Conservation (phyloP, 2,797 vertebrate genomes). For the Artibeus jamaicensis region DNA sequence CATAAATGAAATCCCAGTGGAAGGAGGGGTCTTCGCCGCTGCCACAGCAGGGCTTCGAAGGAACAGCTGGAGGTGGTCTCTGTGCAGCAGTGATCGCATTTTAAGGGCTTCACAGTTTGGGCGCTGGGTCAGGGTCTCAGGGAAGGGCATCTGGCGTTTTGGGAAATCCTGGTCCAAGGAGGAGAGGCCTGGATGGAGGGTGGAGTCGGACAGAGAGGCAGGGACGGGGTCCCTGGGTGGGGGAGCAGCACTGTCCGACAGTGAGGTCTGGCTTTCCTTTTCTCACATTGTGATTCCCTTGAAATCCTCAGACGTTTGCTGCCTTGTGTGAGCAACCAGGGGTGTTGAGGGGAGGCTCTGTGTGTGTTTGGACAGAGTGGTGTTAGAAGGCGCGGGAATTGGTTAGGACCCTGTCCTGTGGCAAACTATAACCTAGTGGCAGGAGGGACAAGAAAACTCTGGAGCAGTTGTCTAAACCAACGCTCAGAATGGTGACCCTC, state of each 20-base stretch:
- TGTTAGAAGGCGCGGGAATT: neutral
- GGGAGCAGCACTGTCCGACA: neutral
- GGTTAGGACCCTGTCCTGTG: neutral
- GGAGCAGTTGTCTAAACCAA: neutral
- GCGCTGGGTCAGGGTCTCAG: neutral
- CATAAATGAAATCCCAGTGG: neutral
- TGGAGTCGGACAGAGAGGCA: neutral
- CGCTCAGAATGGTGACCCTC: neutral
- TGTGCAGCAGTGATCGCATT: fast-evolving
- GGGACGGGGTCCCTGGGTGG: neutral
- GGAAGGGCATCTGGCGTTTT: neutral
- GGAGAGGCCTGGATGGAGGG: neutral
- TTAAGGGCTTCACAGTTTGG: neutral
- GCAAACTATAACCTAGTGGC: neutral
- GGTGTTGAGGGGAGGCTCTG: neutral
- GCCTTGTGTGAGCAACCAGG: neutral
- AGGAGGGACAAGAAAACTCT: neutral
- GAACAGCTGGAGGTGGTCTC: neutral
- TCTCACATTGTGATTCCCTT: neutral
- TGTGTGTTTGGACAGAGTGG: neutral
- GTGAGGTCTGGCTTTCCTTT: neutral
- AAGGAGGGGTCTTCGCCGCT: neutral
- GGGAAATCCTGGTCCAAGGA: neutral
- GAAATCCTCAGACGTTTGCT: neutral
- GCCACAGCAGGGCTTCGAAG: neutral